These are phyloP conservation scores for Graptemys geographica DNA, from an alignment of 2,797 vertebrate species.

Conservation along the genomic window DNA sequence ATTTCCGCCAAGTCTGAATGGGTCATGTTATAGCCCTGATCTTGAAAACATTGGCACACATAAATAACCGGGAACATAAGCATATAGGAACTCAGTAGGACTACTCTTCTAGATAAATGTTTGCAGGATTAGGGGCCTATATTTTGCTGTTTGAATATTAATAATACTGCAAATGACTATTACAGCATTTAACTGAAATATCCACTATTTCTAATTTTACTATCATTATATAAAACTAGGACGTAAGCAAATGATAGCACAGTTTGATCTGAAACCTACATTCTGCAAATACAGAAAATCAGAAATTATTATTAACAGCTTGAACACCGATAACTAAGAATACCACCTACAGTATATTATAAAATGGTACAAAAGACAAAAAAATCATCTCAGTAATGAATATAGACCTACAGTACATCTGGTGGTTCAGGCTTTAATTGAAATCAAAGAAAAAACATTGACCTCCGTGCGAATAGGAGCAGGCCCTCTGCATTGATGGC, in stretches of 20 bases:
- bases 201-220: background rate
- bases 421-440: accelerated
- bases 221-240: background rate
- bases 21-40: background rate
- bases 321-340: background rate
- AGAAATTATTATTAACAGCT: background rate
- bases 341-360: background rate
- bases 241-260: background rate
- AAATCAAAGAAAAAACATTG: background rate
- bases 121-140: background rate
- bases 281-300: background rate
- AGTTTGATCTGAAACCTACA: background rate
- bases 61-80: background rate
- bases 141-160: background rate
- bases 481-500: background rate
- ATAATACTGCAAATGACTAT: background rate
- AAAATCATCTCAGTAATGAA: background rate
- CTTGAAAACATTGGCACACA: background rate
- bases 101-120: background rate
- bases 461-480: background rate
- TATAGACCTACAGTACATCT: background rate
- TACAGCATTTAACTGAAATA: background rate
- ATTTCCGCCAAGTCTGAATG: background rate
- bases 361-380: background rate
- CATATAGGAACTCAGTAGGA: background rate